Evolutionary conservation across 2,797 vertebrate genomes (phyloP).

Genomic region (Corythornis leucogaster): DNA sequence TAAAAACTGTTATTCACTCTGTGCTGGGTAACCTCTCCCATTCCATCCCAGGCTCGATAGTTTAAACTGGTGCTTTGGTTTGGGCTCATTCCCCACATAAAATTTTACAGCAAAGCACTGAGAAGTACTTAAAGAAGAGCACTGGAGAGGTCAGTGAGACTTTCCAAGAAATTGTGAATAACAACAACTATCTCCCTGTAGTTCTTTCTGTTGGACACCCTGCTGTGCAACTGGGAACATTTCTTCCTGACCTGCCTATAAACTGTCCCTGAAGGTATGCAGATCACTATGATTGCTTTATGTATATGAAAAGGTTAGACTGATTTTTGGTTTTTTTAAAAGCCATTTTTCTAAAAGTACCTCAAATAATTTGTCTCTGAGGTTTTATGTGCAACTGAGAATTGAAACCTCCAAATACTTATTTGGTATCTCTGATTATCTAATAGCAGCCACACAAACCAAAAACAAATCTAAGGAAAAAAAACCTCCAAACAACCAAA

Average conservation of each 20-base stretch:
- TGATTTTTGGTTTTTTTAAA: not conserved
- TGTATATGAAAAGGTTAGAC: not conserved
- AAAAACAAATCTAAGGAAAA: not conserved
- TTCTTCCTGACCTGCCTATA: constrained; percentile 3
- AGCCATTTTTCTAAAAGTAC: not conserved
- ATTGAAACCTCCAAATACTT: constrained; percentile 15
- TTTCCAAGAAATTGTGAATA: not conserved
- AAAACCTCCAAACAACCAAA: no score
- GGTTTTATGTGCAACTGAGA: not conserved
- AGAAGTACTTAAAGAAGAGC: not conserved
- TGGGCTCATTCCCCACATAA: not conserved
- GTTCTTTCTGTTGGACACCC: not conserved
- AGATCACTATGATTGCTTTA: not conserved
- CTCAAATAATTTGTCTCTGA: not conserved
- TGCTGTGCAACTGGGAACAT: not conserved
- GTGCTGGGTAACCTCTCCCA: not conserved
- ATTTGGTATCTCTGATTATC: not conserved
- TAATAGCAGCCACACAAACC: not conserved
- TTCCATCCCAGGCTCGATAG: not conserved
- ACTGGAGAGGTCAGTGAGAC: not conserved
- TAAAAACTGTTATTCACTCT: not conserved
- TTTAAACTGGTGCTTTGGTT: not conserved
- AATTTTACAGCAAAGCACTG: not conserved
- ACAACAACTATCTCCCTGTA: not conserved
- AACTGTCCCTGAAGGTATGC: not conserved